Conservation (phyloP, 2,113 vertebrate genomes). For the Diadophis punctatus region DNA sequence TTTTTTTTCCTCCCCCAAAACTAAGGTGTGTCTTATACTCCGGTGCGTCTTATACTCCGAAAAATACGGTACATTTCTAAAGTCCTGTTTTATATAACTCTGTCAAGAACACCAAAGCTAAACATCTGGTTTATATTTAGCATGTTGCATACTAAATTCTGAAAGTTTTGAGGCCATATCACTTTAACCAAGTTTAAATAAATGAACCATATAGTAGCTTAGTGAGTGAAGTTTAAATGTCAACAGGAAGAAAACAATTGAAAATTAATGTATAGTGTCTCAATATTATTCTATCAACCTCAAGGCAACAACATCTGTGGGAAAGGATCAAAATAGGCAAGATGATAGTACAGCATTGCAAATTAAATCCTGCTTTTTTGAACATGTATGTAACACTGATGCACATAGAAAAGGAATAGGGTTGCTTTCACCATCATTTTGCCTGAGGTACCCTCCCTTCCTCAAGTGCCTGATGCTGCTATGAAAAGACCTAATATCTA, state of each 20-base stretch:
- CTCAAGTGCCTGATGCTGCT: not conserved
- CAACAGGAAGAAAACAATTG: not conserved
- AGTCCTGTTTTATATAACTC: not conserved
- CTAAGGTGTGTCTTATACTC: too few species aligned
- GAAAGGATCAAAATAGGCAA: not conserved
- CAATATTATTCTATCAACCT: not conserved
- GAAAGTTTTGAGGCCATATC: not conserved
- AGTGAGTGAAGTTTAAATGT: not conserved
- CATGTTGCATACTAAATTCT: not conserved
- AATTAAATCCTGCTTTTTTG: not conserved
- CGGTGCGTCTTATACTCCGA: too few species aligned
- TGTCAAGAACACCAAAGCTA: not conserved
- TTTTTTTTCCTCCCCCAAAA: too few species aligned
- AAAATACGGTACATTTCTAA: too few species aligned
- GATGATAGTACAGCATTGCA: not conserved
- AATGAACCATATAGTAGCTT: not conserved
- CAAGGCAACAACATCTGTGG: not conserved
- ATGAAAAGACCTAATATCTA: not conserved
- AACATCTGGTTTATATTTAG: not conserved
- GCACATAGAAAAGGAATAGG: not conserved
- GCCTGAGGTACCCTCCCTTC: not conserved
- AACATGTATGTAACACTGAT: not conserved
- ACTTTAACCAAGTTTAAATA: not conserved
- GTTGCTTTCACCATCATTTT: not conserved
- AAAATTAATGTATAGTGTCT: not conserved